Evolutionary conservation across 2,113 vertebrate genomes (phyloP), one percentile per base, ranked within the genome.

Genomic region (Onychostruthus taczanowskii): DNA sequence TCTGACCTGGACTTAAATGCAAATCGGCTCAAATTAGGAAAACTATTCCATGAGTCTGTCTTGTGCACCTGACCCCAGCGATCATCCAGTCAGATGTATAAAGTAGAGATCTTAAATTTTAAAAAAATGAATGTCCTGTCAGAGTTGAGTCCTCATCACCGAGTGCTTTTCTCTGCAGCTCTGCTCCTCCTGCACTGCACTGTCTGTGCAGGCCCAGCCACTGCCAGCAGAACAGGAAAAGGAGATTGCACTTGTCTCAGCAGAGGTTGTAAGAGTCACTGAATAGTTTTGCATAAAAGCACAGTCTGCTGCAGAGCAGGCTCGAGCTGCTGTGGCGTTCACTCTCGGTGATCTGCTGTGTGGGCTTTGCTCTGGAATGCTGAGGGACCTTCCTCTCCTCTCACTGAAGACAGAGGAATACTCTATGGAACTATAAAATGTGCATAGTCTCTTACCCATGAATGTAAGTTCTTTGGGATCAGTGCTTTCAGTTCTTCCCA

Each of bases 381-480:
- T 77, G 17, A 72, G 46, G 75, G 39, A 49, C 0, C 1, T 63
- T 19, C 74, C 39, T 59, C 62, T 69, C 49, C 33, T 46, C 46
- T 89, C 43, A 17, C 31, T 70, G 74, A 77, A 70, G 47, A 64
- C 39, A 27, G 69, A 81, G 26, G 24, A 87, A 68, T 89, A 20
- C 86, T 94, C 90, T 44, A 9, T 0, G 7, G 86, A 78, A 52
- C 77, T 77, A 31, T 87, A 81, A 92, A 95, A 72, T 35, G 46
- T 87, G 68, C 73, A 31, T 59, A 88, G 58, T 41, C 66, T 92
- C 93, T 89, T 95, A 88, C 19, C 35, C 43, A 27, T 73, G 84
- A 92, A 84, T 87, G 77, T 11, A 75, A 84, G 64, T 69, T 93
- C 72, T 89, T 89, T 94, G 85, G 92, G 90, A 95, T 88, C 91